These are phyloP conservation scores for Drepana arcuata DNA, from an alignment of 1,140 invertebrate species.

Conservation along the genomic window DNA sequence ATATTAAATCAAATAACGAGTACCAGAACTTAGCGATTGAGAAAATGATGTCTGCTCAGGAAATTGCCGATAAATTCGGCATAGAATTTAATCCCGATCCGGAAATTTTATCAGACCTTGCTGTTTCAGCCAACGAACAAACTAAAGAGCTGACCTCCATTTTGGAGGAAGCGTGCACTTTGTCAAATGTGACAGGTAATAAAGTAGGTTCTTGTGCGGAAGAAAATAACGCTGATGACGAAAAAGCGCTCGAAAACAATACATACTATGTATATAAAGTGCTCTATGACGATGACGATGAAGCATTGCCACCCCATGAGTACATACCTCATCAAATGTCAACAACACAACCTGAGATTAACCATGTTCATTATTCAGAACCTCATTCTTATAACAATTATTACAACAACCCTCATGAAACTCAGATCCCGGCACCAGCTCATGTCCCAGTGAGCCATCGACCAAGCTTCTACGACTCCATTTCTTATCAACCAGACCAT, in stretches of 20 bases:
- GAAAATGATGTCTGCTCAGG: constrained; percentile 64
- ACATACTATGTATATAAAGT: constrained; percentile 15
- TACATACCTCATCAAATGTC: constrained; percentile 1
- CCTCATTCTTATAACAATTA: constrained; percentile 19
- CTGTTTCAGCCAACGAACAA: constrained; percentile 45
- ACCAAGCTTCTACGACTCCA: constrained; percentile 38
- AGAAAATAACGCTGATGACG: constrained; percentile 10
- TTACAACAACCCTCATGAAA: constrained; percentile 29
- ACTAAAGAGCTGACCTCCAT: constrained; percentile 45
- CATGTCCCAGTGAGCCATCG: constrained; percentile 25
- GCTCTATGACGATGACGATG: constrained; percentile 14
- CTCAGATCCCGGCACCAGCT: constrained; percentile 28
- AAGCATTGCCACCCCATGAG: constrained; percentile 8
- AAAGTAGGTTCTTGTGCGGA: too few relatives aligned
- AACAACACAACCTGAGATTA: constrained; percentile 3
- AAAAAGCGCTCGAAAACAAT: constrained; percentile 7
- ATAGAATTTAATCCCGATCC: constrained; percentile 52
- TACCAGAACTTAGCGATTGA: constrained; percentile 61
- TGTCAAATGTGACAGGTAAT: constrained; percentile 22
- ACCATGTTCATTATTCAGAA: constrained; percentile 20
- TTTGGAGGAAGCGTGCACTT: constrained; percentile 33
- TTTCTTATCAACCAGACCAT: constrained; percentile 27
- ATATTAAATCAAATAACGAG: constrained; percentile 59
- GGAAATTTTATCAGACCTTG: constrained; percentile 47
- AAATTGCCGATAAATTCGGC: constrained; percentile 60